Percentiles rank a stretch among this genome's conserved stretches.
Conservation (phyloP, 2,888 invertebrate genomes). For the Acanthacorydalis orientalis region DNA sequence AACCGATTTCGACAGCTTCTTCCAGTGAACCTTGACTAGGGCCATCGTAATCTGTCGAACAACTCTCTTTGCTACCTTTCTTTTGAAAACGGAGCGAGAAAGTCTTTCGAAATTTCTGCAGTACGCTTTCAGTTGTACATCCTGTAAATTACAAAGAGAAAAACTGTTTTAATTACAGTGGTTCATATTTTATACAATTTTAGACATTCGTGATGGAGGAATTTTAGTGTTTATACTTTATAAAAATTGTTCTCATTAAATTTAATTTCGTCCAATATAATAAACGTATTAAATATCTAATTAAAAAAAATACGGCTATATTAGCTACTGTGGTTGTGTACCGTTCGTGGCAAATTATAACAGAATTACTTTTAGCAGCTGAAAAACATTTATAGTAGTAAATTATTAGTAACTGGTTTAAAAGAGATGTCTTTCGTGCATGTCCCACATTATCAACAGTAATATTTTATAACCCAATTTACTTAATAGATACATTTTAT, state of each 20-base stretch:
- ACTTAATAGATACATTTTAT: neutral
- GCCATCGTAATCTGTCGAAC: neutral
- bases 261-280: neutral
- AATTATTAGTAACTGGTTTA: too few relatives aligned
- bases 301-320: too few relatives aligned
- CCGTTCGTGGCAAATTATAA: too few relatives aligned
- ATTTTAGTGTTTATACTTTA: neutral
- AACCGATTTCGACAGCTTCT: neutral
- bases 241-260: neutral
- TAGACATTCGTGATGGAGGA: neutral
- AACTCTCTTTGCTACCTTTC: conserved; percentile 29
- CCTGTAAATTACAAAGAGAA: conserved; percentile 11
- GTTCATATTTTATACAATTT: neutral
- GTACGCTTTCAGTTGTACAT: conserved; percentile 33
- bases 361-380: too few relatives aligned
- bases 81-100: conserved; percentile 43
- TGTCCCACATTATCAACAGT: neutral
- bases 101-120: conserved; percentile 54
- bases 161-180: neutral
- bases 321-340: too few relatives aligned
- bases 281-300: neutral
- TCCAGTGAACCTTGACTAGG: neutral
- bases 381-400: too few relatives aligned
- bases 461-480: too few relatives aligned
- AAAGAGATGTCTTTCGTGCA: too few relatives aligned